Evolutionary conservation across 1,140 invertebrate genomes (phyloP), one percentile per base, ranked within the genome.

Genomic region (Hypsibius dujardini): DNA sequence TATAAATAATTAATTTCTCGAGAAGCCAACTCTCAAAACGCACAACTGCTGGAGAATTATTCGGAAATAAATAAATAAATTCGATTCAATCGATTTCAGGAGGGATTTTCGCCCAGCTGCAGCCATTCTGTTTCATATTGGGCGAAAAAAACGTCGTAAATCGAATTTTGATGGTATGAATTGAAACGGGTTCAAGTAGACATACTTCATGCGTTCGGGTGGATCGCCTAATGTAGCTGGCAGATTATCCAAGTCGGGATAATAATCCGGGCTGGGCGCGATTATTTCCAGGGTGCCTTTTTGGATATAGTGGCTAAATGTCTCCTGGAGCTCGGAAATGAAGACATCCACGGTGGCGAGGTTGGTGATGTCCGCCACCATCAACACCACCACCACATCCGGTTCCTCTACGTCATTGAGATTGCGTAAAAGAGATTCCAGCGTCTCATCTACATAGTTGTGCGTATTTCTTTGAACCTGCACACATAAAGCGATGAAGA

Each of bases 281-380:
- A 96, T 85, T 7, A 97, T 86, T 80, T 96, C 92, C 46, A 96
- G 85, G 3, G 95, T 81, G 45, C 93, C 93, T 73, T 76, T 84
- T 67, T 89, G 85, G 2, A 92, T 80, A 75, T 90, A 84, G 47
- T 83, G 81, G 40, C 85, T 82, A 80, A 94, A 92, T 75, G 89
- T 90, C 76, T 46, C 80, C 79, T 74, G 70, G 71, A 75, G 73
- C 72, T 70, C 70, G 62, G 47, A 67, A 47, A 3, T 70, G 47
- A 75, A 60, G 59, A 73, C 60, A 74, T 60, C 15, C 46, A 62
- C 12, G 28, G 15, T 46, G 14, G 59, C 45, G 14, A 74, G 59
- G 47, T 46, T 74, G 12, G 42, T 74, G 15, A 62, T 45, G 62
- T 67, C 62, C 12, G 62, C 62, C 7, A 67, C 62, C 62, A 67